phyloP scores from a whole-genome alignment of 2,113 vertebrate species.

The Pseudolaguvia tuberculata region DNA sequence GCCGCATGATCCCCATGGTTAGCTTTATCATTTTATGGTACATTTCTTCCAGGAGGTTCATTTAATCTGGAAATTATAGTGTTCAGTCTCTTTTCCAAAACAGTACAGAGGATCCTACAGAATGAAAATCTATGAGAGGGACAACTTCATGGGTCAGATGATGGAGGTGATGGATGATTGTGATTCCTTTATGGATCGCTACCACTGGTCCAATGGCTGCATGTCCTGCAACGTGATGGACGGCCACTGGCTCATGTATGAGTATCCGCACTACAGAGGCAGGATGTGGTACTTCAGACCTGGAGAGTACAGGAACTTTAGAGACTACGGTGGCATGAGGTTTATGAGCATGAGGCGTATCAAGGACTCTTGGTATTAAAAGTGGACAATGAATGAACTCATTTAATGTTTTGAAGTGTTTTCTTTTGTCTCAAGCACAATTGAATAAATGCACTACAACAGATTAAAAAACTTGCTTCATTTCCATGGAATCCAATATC shows the following conservation, averaged over 20 bases:
- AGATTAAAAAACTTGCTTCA: too few species aligned
- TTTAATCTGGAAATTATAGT: not conserved
- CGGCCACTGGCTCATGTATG: slow-evolving; percentile 58
- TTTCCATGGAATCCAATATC: too few species aligned
- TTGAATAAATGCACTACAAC: too few species aligned
- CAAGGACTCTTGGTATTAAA: slow-evolving; percentile 24
- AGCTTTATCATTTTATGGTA: not conserved
- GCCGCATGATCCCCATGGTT: not conserved
- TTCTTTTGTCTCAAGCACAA: not conserved
- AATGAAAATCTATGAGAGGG: slow-evolving; percentile 33
- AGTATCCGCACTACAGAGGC: slow-evolving; percentile 49
- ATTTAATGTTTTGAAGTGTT: not conserved
- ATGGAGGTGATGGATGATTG: slow-evolving; percentile 20
- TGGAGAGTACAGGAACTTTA: slow-evolving; percentile 30
- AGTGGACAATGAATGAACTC: not conserved
- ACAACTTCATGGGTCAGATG: slow-evolving; percentile 37
- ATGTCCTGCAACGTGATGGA: slow-evolving; percentile 57
- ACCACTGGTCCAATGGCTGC: slow-evolving; percentile 26
- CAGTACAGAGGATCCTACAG: slow-evolving; percentile 31
- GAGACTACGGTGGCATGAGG: slow-evolving; percentile 13
- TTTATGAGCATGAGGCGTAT: slow-evolving; percentile 25
- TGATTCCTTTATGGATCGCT: slow-evolving; percentile 34
- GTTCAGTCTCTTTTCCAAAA: not conserved
- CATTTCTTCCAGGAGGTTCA: too few species aligned
- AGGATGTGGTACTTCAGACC: slow-evolving; percentile 31